A percentile compares a stretch with the other conserved stretches of the same genome.
These are phyloP conservation scores for Rissa tridactyla DNA, from an alignment of 2,113 vertebrate genomes.

Conservation along the genomic window DNA sequence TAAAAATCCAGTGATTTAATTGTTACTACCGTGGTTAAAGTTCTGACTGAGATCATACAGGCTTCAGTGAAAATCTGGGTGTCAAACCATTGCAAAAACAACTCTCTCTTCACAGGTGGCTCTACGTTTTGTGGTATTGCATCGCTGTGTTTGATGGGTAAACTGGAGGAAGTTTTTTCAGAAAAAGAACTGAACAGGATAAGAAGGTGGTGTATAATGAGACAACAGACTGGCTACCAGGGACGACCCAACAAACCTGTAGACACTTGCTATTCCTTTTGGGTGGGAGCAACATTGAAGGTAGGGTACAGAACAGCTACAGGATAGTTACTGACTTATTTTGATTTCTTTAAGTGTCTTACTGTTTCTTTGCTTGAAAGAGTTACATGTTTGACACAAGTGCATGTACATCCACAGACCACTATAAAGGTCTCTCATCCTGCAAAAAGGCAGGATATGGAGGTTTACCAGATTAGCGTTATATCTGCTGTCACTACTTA, in stretches of 20 bases:
- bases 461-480: background rate
- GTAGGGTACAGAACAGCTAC: slow-evolving; percentile 69
- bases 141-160: slow-evolving; percentile 92
- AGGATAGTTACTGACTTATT: background rate
- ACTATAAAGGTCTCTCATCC: background rate
- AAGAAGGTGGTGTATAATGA: slow-evolving; percentile 96
- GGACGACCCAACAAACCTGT: slow-evolving; percentile 97
- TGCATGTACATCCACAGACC: no score
- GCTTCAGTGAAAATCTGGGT: background rate
- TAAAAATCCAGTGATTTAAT: background rate
- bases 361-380: background rate
- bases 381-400: background rate
- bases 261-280: slow-evolving; percentile 98
- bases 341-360: background rate
- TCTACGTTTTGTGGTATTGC: slow-evolving; percentile 97
- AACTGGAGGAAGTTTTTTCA: slow-evolving; percentile 91
- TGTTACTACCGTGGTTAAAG: background rate
- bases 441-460: background rate
- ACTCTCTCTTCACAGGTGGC: slow-evolving; percentile 78
- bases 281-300: slow-evolving; percentile 97
- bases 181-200: slow-evolving; percentile 89
- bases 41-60: background rate
- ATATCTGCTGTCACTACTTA: background rate
- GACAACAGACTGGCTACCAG: slow-evolving; percentile 95
- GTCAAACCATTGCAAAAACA: background rate